Evolutionary conservation across 2,888 invertebrate species (phyloP), one percentile per base, ranked within the genome.

Genomic region (Pteria penguin): DNA sequence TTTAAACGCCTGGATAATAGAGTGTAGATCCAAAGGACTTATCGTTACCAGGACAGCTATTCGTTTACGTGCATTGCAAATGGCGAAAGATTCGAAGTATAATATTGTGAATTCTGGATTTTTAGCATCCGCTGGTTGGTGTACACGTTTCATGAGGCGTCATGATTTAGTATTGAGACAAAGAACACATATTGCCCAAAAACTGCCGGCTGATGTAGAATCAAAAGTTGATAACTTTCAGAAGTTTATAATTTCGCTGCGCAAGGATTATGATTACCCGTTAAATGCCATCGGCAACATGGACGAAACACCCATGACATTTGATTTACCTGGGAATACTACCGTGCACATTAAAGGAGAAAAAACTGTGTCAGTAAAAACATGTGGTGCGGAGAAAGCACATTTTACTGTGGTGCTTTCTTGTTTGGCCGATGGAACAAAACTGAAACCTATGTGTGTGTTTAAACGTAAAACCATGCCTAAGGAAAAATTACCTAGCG

Each of bases 401-500:
- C 76, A 79, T 45, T 81, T 84, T 73, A 81, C 82, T 0, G 81
- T 84, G 1, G 72, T 82, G 33, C 63, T 84, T 4, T 57, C 76
- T 0, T 83, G 82, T 60, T 18, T 78, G 26, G 83, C 77, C 1
- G 78, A 78, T 45, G 79, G 83, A 1, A 78, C 75, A 1, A 82
- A 82, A 67, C 61, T 83, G 18, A 75, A 72, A 58, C 81, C 78
- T 22, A 70, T 75, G 54, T 72, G 79, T 1, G 78, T 83, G 4
- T 82, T 82, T 36, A 80, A 82, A 52, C n/a, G 75, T 29, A 80
- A 81, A 27, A 84, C 81, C 2, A 74, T 76, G 71, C 79, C 81
- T 18, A 79, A 81, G 33, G 79, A 79, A 32, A n/a, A n/a, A n/a
- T n/a, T n/a, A n/a, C n/a, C n/a, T n/a, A n/a, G n/a, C n/a, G n/a